Base-by-base conservation (phyloP, 2,888 invertebrate genomes). In the Leuctra nigra region DNA sequence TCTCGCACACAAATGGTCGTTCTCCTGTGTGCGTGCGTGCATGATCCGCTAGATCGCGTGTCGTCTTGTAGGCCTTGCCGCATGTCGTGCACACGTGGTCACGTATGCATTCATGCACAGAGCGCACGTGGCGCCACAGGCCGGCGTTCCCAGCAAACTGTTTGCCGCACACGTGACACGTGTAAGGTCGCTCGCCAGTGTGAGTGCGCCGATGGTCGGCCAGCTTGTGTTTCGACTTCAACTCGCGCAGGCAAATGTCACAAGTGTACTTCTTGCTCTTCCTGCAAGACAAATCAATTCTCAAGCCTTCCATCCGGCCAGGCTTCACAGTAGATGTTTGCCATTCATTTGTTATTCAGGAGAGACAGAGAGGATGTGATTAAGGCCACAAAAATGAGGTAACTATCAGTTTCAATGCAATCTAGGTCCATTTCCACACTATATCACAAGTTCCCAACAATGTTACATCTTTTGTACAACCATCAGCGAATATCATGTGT, bases 81-180 rank as follows among this genome's bases (percentile, higher is more conserved):
- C 82, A 82, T 2, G 68, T 56, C 4, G 68, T 65, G 66, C 82
- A 81, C 4, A 63, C 60, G 67, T 75, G 74, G 4, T 77, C 76
- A 11, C 76, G 75, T 1, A 68, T 66, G 0, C 68, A 64, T 2
- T 67, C 64, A 68, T 82, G 82, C 48, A 74, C 63, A n/a, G 75
- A 72, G 18, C 73, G 71, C 2, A 72, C 65, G 68, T 82, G 82
- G 0, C 79, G 72, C 33, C 14, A 24, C 1, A 55, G 33, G 13
- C 38, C 56, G 7, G 48, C 24, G 7, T 13, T n/a, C 9, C 25
- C 35, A 1, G 47, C 18, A 69, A 84, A 84, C 66, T 79, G 79
- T 63, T 80, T 81, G 2, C 83, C 83, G 67, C 84, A 84, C 22
- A 81, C 66, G 68, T 84, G 82, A 64, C 84, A 84, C 1, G 81